Conservation (phyloP, 2,888 invertebrate species). For the Sympetrum striolatum region DNA sequence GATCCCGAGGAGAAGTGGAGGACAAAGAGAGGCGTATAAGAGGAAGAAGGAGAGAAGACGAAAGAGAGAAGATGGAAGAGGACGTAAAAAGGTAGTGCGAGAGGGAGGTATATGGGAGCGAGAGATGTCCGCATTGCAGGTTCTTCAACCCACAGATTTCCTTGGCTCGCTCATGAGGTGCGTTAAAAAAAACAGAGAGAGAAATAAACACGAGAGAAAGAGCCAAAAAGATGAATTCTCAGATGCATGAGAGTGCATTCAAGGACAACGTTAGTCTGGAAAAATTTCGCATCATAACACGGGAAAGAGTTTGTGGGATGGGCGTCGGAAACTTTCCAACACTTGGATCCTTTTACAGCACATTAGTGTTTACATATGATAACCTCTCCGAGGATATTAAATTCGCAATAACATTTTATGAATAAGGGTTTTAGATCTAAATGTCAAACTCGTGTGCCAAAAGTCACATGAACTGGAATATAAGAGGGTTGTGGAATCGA, state of each 20-base stretch:
- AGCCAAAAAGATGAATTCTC: neutral
- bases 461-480: neutral
- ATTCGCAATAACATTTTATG: neutral
- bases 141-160: conserved; percentile 20
- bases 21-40: neutral
- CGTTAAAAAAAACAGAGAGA: neutral
- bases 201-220: neutral
- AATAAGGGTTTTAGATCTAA: neutral
- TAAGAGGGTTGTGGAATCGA: neutral
- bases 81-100: neutral
- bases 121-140: conserved; percentile 27
- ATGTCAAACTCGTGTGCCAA: neutral
- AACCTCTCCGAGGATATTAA: neutral
- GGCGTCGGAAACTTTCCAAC: neutral
- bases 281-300: neutral
- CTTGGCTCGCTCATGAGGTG: conserved; percentile 7
- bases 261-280: neutral
- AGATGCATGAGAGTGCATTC: neutral
- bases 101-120: neutral
- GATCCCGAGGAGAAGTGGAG: no score
- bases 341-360: neutral
- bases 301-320: neutral
- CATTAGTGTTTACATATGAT: neutral
- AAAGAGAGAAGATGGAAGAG: neutral
- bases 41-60: neutral